Conservation (phyloP, 2,113 vertebrate genomes). For the Falco punctatus region DNA sequence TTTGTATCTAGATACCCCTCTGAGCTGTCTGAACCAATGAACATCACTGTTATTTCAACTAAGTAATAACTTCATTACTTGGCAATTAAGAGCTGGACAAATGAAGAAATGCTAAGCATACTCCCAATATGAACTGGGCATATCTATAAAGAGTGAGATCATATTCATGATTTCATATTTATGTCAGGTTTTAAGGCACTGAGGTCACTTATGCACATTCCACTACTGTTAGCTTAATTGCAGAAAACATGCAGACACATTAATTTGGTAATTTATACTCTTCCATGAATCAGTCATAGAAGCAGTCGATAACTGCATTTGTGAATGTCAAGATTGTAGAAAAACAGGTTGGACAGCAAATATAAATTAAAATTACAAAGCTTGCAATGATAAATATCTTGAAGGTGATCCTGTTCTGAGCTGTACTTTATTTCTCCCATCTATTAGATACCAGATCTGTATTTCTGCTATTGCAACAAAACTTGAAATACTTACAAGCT, state of each 20-base stretch:
- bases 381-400: neutral
- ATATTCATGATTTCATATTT: neutral
- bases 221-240: neutral
- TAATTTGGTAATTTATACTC: neutral
- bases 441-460: neutral
- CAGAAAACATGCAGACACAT: neutral
- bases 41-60: neutral
- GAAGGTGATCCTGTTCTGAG: neutral
- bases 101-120: neutral
- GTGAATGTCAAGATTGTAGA: neutral
- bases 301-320: neutral
- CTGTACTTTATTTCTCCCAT: neutral
- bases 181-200: neutral
- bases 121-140: rapidly evolving
- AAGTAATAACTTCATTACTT: neutral
- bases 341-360: neutral
- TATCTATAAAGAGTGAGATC: neutral
- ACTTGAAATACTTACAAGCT: neutral
- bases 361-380: neutral
- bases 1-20: neutral
- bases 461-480: neutral
- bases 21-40: neutral
- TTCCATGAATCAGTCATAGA: neutral
- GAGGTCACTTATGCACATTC: neutral
- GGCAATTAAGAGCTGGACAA: neutral